Conservation (phyloP, 2,797 vertebrate genomes). For the Takifugu ocellatus region DNA sequence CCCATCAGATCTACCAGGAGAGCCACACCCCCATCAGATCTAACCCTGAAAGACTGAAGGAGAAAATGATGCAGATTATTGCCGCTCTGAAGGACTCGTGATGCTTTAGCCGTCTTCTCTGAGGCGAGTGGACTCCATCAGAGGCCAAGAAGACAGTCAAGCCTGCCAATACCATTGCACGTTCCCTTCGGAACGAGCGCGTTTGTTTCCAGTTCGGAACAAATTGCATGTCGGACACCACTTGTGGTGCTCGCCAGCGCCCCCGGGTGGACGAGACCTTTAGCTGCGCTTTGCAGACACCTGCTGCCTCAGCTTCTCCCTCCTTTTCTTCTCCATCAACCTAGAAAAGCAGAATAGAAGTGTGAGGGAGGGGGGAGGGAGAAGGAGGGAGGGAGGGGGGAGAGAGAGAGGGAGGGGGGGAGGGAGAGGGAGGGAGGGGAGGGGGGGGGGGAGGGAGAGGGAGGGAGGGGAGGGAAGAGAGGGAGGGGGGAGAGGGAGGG, state of each 20-base stretch:
- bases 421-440: no score
- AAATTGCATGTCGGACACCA: constrained; percentile 20
- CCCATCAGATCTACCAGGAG: no score
- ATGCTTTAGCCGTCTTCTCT: constrained; percentile 54
- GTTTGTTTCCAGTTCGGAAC: constrained; percentile 30
- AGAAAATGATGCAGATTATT: no score
- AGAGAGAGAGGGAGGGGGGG: no score
- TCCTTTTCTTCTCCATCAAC: constrained; percentile 84
- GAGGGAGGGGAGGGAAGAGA: no score
- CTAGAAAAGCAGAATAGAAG: constrained; percentile 46
- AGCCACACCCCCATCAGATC: no score
- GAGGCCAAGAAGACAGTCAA: constrained; percentile 25
- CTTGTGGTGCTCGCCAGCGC: constrained; percentile 11
- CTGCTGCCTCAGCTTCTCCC: constrained; percentile 79
- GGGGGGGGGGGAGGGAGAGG: no score
- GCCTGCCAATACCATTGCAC: constrained; percentile 11
- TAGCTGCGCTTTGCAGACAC: constrained; percentile 81
- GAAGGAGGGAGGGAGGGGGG: no score
- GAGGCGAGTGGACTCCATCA: constrained; percentile 46
- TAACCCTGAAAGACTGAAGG: no score
- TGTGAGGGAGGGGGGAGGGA: no score
- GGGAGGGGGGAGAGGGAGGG: no score
- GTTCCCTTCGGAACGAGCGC: constrained; percentile 14
- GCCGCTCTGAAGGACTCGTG: constrained; percentile 16
- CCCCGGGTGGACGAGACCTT: constrained; percentile 40